Percentiles rank a stretch among this genome's conserved stretches.
phyloP scores from a whole-genome alignment of 2,113 vertebrate species.

The Lasiurus cinereus region DNA sequence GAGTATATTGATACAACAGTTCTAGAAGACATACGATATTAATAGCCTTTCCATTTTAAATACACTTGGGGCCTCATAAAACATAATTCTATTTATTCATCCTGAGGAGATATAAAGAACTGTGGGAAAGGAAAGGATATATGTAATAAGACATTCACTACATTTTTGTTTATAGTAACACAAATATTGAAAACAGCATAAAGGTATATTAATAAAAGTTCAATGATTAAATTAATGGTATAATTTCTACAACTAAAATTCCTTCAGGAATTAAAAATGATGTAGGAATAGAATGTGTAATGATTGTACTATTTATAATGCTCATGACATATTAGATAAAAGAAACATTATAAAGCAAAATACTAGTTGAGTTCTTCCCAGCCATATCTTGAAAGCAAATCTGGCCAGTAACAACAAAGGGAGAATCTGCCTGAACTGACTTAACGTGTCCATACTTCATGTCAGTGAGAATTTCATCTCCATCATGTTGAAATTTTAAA shows the following conservation, averaged over 20 bases:
- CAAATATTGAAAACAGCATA: not conserved
- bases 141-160: not conserved
- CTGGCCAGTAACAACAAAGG: constrained; percentile 77
- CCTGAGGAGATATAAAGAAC: not conserved
- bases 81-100: not conserved
- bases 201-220: constrained; percentile 2
- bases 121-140: not conserved
- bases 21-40: not conserved
- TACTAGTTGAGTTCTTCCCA: constrained; percentile 85
- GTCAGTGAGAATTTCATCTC: constrained; percentile 87
- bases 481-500: not conserved
- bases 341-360: not conserved
- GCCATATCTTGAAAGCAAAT: constrained; percentile 86
- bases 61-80: not conserved
- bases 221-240: constrained; percentile 10
- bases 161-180: not conserved
- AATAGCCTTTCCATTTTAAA: constrained; percentile 37
- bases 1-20: not conserved
- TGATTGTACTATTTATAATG: not conserved
- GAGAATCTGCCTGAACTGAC: constrained; percentile 85
- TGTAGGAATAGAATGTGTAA: not conserved
- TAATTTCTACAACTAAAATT: not conserved
- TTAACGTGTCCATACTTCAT: constrained; percentile 91
- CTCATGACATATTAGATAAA: not conserved
- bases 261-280: constrained; percentile 3